Evolutionary conservation across 1,140 invertebrate species (phyloP).

Genomic region (Drosophila pandora): DNA sequence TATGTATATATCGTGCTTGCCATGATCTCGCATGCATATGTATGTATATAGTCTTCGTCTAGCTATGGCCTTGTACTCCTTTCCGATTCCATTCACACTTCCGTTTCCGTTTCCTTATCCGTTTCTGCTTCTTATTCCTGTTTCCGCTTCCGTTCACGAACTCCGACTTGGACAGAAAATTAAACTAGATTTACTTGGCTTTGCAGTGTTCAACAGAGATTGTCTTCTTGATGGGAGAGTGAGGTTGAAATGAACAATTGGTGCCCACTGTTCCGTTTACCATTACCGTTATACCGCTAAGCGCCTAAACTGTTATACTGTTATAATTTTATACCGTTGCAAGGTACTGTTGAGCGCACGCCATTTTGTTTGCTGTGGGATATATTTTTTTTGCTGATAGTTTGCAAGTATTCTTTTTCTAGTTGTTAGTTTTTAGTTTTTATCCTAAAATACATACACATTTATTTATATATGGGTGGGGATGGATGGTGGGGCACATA

Average conservation of each 20-base stretch:
- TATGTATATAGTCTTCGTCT: slow-evolving; percentile 31
- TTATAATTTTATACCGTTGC: slow-evolving; percentile 25
- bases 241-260: slow-evolving; percentile 9
- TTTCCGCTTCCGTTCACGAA: slow-evolving; percentile 16
- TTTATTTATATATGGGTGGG: slow-evolving; percentile 13
- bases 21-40: slow-evolving; percentile 18
- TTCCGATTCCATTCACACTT: slow-evolving; percentile 16
- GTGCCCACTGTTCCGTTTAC: slow-evolving; percentile 11
- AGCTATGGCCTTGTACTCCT: slow-evolving; percentile 34
- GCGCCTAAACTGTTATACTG: background rate
- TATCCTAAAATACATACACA: slow-evolving; percentile 47
- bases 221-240: slow-evolving; percentile 56
- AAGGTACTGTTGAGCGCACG: slow-evolving; percentile 73
- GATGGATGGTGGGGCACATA: slow-evolving; percentile 18
- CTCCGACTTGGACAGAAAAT: slow-evolving; percentile 24
- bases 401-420: slow-evolving; percentile 16
- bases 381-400: slow-evolving; percentile 10
- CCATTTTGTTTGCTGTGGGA: slow-evolving; percentile 33
- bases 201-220: slow-evolving; percentile 58
- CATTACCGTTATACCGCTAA: slow-evolving; percentile 20
- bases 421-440: slow-evolving; percentile 6
- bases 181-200: slow-evolving; percentile 22
- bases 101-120: slow-evolving; percentile 1
- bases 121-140: slow-evolving; percentile 1
- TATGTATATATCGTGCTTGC: slow-evolving; percentile 27